These are phyloP conservation scores for Sebastes schlegelii DNA, from an alignment of 2,113 vertebrate genomes.

Conservation along the genomic window DNA sequence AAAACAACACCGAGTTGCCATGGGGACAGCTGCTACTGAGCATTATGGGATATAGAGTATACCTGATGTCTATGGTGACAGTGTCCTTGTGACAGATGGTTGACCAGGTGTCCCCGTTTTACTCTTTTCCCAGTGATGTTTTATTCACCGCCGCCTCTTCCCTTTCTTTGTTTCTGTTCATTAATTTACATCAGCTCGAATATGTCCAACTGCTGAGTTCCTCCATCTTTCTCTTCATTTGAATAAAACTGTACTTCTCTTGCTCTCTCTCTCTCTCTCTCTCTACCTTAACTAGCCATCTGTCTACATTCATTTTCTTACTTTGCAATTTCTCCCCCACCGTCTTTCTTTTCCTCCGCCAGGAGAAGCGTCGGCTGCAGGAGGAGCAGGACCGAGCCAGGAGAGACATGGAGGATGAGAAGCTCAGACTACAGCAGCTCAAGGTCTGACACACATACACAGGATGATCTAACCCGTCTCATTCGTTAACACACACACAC, in stretches of 20 bases:
- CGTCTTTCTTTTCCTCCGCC: background rate
- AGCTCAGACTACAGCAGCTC: conserved; percentile 86
- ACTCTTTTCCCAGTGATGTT: conserved; percentile 33
- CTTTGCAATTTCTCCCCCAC: background rate
- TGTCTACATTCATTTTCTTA: conserved; percentile 11
- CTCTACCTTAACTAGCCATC: background rate
- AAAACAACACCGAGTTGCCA: conserved; percentile 72
- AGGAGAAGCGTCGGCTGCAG: conserved; percentile 89
- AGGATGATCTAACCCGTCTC: conserved; percentile 27
- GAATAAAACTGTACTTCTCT: background rate
- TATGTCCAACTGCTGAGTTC: background rate
- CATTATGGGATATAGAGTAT: conserved; percentile 47
- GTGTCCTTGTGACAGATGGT: conserved; percentile 57
- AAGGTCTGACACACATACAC: conserved; percentile 82
- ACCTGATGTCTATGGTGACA: conserved; percentile 41
- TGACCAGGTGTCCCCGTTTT: conserved; percentile 54
- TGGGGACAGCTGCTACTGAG: conserved; percentile 39
- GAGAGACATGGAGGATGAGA: conserved; percentile 90
- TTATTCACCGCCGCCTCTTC: conserved; percentile 37
- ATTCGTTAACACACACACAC: conserved; percentile 18
- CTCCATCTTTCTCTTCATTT: background rate
- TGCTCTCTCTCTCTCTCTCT: background rate
- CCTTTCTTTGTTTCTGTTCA: conserved; percentile 28
- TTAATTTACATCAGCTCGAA: background rate
- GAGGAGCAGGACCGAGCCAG: conserved; percentile 85